Percentiles rank a stretch among this genome's conserved stretches.
These are phyloP conservation scores for Marmota flaviventris DNA, from an alignment of 2,113 vertebrate genomes.

Conservation along the genomic window DNA sequence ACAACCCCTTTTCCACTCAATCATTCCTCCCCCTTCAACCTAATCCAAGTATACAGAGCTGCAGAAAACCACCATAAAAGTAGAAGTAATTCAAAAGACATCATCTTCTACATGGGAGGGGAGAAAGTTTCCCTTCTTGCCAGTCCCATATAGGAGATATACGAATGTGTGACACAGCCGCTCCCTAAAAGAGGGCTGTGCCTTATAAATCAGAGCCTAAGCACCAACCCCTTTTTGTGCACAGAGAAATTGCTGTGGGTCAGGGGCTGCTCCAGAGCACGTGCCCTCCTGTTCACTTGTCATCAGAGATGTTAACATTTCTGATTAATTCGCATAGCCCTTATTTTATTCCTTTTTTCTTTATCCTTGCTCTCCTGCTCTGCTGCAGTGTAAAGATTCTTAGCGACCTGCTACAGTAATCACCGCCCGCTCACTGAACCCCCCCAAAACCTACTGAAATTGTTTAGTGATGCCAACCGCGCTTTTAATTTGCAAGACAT, in stretches of 20 bases:
- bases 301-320: conserved; percentile 89
- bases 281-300: conserved; percentile 90
- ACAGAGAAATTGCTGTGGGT: conserved; percentile 87
- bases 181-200: conserved; percentile 87
- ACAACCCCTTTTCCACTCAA: conserved; percentile 74
- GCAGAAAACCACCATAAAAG: conserved; percentile 70
- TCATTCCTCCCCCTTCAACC: conserved; percentile 79
- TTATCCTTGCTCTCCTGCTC: conserved; percentile 88
- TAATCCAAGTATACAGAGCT: conserved; percentile 69
- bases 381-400: conserved; percentile 87
- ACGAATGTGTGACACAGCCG: conserved; percentile 86
- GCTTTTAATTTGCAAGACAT: conserved; percentile 96
- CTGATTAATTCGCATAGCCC: conserved; percentile 90
- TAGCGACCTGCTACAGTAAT: conserved; percentile 89
- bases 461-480: conserved; percentile 95
- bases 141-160: conserved; percentile 90
- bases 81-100: conserved; percentile 82
- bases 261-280: conserved; percentile 88
- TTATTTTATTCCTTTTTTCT: conserved; percentile 89
- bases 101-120: conserved; percentile 82
- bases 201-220: conserved; percentile 88
- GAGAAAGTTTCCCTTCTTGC: conserved; percentile 85
- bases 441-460: conserved; percentile 87
- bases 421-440: conserved; percentile 82
- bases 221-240: conserved; percentile 83